Percentiles rank a stretch among this genome's conserved stretches.
Conservation (phyloP, 2,113 vertebrate genomes). For the Furnarius figulus region DNA sequence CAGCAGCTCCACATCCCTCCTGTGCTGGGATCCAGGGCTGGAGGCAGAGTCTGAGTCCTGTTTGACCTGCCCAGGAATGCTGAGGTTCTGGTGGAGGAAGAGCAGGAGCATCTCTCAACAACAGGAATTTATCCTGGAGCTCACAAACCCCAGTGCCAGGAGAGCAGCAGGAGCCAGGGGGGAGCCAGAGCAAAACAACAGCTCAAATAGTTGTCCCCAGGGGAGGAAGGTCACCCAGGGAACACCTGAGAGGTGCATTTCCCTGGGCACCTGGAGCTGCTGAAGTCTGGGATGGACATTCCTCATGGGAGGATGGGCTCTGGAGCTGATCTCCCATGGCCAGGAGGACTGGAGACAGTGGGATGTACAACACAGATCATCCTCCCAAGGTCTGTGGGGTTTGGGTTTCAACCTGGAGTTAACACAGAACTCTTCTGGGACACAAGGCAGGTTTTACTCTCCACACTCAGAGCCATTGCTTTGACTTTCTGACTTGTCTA, state of each 20-base stretch:
- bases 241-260: background rate
- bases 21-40: background rate
- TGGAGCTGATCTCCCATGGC: background rate
- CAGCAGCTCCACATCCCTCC: background rate
- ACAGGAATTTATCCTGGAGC: background rate
- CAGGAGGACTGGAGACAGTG: background rate
- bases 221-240: background rate
- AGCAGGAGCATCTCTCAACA: no score
- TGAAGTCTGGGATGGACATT: background rate
- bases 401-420: background rate
- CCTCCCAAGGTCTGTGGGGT: background rate
- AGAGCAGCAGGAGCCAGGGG: background rate
- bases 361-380: accelerated
- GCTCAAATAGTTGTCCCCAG: background rate
- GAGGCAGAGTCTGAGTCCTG: background rate
- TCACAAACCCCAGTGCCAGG: no score
- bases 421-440: background rate
- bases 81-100: background rate
- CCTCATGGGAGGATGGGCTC: background rate
- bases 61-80: background rate
- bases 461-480: background rate
- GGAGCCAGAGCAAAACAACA: background rate
- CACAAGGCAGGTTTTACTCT: background rate
- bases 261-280: background rate
- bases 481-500: background rate